Percentiles rank a stretch among this genome's conserved stretches.
Evolutionary conservation across 1,140 invertebrate species (phyloP).

Genomic region (Anagrus nilaparvatae): DNA sequence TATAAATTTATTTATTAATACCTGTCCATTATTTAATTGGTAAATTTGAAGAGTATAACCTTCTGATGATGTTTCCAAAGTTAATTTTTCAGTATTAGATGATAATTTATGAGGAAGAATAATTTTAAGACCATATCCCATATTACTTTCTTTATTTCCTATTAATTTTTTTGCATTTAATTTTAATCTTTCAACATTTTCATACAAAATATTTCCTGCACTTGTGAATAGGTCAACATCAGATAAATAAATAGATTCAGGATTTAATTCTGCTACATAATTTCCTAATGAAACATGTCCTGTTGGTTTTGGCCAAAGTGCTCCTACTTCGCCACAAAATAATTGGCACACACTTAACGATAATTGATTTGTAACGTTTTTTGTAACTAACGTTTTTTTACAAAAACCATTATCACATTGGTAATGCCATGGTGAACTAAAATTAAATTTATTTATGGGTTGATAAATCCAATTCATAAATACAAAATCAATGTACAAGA

Average conservation of each 20-base stretch:
- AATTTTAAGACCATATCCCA: slow-evolving; percentile 29
- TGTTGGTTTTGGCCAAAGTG: slow-evolving; percentile 64
- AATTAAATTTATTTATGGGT: slow-evolving; percentile 4
- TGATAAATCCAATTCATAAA: no score
- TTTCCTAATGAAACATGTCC: slow-evolving; percentile 49
- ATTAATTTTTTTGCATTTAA: slow-evolving; percentile 16
- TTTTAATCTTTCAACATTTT: slow-evolving; percentile 31
- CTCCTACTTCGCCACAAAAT: slow-evolving; percentile 39
- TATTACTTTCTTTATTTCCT: slow-evolving; percentile 15
- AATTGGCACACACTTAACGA: slow-evolving; percentile 33
- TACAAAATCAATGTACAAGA: no score
- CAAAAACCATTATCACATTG: slow-evolving; percentile 30
- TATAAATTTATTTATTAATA: neutral
- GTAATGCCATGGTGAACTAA: slow-evolving; percentile 35
- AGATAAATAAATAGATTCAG: slow-evolving; percentile 43
- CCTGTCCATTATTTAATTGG: slow-evolving; percentile 21
- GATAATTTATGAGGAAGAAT: slow-evolving; percentile 20
- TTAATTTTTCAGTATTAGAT: slow-evolving; percentile 27
- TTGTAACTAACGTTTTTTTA: slow-evolving; percentile 28
- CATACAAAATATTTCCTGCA: slow-evolving; percentile 36
- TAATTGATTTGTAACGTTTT: slow-evolving; percentile 20
- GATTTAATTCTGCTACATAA: slow-evolving; percentile 49
- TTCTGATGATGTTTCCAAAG: slow-evolving; percentile 56
- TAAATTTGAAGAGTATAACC: slow-evolving; percentile 51
- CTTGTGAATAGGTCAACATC: slow-evolving; percentile 31